These are phyloP conservation scores for Pachycephala philippinensis DNA, from an alignment of 2,113 vertebrate genomes.

Conservation along the genomic window DNA sequence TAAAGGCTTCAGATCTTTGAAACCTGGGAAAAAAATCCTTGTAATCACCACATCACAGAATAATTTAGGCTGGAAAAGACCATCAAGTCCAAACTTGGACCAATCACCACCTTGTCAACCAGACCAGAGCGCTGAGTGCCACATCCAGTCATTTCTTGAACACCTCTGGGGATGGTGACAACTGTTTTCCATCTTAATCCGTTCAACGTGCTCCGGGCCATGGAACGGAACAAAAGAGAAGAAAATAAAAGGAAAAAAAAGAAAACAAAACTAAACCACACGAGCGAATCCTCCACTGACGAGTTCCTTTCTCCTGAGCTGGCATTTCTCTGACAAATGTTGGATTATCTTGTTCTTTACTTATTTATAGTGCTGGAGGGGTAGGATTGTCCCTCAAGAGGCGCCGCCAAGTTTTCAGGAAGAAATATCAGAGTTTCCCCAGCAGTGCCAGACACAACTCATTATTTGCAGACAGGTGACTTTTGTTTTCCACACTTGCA, in stretches of 20 bases:
- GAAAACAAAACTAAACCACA: neutral
- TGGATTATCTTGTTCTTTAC: constrained; percentile 13
- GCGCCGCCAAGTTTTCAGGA: neutral
- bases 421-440: neutral
- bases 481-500: neutral
- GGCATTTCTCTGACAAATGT: constrained; percentile 38
- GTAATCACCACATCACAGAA: neutral
- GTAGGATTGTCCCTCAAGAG: neutral
- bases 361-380: constrained; percentile 47
- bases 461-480: neutral
- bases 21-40: neutral
- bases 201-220: neutral
- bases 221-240: neutral
- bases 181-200: neutral
- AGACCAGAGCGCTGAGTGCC: neutral
- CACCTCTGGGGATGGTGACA: neutral
- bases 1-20: neutral
- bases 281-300: neutral
- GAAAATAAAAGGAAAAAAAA: neutral
- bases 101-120: neutral
- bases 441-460: neutral
- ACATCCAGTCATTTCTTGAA: neutral
- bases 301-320: constrained; percentile 2
- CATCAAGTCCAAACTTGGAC: neutral
- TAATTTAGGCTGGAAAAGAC: neutral